Base-by-base conservation (phyloP, 2,888 invertebrate genomes). In the Cheilosia impressa region DNA sequence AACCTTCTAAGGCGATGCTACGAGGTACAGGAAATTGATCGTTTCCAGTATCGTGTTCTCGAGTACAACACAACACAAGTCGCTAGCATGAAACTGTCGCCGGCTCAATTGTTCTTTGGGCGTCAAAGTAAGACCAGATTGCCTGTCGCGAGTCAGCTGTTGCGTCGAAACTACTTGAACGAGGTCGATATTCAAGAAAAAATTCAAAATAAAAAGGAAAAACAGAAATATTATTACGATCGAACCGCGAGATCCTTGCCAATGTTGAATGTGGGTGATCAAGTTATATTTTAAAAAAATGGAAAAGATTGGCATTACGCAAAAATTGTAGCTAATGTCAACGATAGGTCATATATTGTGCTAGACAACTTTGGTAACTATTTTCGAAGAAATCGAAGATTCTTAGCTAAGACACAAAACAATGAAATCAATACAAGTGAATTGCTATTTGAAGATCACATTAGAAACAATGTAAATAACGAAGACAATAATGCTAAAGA, bases 271-370 rank as follows among this genome's bases (percentile, higher is more conserved):
- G 47, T 63, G n/a, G 63, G 47, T 47, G 62, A 63, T 10, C 15
- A 43, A 5, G 58, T 60, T 38, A 57, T 57, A 13, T 57, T 57
- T 57, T 38, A 38, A 13, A 57, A 60, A 43, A 60, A 60, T 58
- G 27, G 27, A 60, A 60, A 41, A n/a, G 60, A 60, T 6, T 60
- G 60, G 60, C 2, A 60, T 7, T 60, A 60, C 45, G 41, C 45
- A 13, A 60, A 24, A 27, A 60, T 60, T 45, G n/a, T 45, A 7
- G 60, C 45, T 43, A 60, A 45, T 60, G 27, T 60, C 4, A 57
- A 57, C 38, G 38, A 57, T 38, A 57, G 57, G n/a, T 57, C 57
- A 34, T 57, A 38, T 38, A 57, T 57, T 57, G 57, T 57, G 38
- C 13, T 38, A 13, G 27, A 57, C 2, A 57, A 38, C 15, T 57